Percentiles rank a stretch among this genome's conserved stretches.
phyloP scores from a whole-genome alignment of 2,888 invertebrate genomes.

The Dryobota labecula region DNA sequence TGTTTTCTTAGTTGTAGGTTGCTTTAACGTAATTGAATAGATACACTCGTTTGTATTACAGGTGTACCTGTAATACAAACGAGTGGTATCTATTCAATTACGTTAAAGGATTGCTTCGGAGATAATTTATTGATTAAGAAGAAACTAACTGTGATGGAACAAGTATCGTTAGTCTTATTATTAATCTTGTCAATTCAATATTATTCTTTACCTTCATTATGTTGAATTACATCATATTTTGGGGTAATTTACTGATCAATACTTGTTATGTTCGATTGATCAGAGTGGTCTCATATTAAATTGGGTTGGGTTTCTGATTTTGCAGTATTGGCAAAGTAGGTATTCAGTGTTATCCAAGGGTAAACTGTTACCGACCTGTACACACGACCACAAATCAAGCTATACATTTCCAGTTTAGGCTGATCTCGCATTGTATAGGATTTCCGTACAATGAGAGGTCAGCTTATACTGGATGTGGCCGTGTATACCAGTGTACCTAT shows the following conservation, averaged over 20 bases:
- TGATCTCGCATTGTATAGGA: too few species aligned
- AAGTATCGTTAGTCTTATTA: neutral
- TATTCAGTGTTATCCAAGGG: neutral
- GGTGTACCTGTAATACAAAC: slow-evolving; percentile 1
- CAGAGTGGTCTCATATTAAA: neutral
- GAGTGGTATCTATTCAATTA: slow-evolving; percentile 24
- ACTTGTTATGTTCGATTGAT: slow-evolving; percentile 15
- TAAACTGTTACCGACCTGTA: neutral
- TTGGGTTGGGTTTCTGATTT: neutral
- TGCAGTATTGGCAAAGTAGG: too few species aligned
- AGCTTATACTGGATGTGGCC: too few species aligned
- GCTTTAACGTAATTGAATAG: too few species aligned
- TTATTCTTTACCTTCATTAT: slow-evolving; percentile 8
- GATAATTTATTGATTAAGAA: slow-evolving; percentile 26
- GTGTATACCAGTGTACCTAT: too few species aligned
- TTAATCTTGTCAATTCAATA: neutral
- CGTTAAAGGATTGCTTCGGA: neutral
- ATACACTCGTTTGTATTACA: too few species aligned
- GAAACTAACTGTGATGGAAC: slow-evolving; percentile 9
- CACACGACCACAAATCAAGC: too few species aligned
- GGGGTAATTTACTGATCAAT: slow-evolving; percentile 14
- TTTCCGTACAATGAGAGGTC: too few species aligned
- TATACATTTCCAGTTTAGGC: too few species aligned
- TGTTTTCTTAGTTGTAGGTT: slow-evolving; percentile 14
- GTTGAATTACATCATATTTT: neutral